Evolutionary conservation across 2,888 invertebrate genomes (phyloP), one percentile per base, ranked within the genome.

Genomic region (Thera obeliscata): DNA sequence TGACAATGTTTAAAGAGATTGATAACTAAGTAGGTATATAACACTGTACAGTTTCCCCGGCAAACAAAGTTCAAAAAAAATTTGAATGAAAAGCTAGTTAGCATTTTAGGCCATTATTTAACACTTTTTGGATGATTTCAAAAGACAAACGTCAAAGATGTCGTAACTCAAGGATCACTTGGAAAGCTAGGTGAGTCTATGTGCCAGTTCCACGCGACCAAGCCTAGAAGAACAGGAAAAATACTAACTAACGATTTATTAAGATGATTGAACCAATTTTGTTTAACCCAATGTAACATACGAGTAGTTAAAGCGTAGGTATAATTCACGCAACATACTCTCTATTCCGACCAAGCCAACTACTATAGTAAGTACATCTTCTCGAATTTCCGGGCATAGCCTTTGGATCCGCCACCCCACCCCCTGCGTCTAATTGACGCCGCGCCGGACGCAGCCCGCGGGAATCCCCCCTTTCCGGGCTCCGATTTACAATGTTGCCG

Each of bases 361-460:
- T 56, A 66, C 62, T 61, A 63, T 69, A 63, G 62, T 66, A 69
- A 66, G 66, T 69, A 69, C 62, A 60, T 69, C 69, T 66, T 87
- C 86, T 90, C 87, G 88, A 87, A 87, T 91, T 87, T 90, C 90
- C 90, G 87, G 86, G 81, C 87, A 85, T 87, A 86, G 87, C 86
- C 81, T 84, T 82, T 78, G 77, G 79, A 76, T 81, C 76, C 77
- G 73, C 74, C 80, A 71, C 76, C 74, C 78, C 75, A 46, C 74
- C 77, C 81, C 83, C 76, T 75, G 80, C 81, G 84, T 87, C 90
- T 93, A 91, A 91, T 91, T 92, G 92, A 90, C 93, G 93, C 87
- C 84, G 83, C 82, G 84, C 90, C 88, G 87, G 86, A 85, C 89
- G 87, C 73, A 87, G 88, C 90, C 89, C 88, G 87, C 86, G 90